A percentile compares a stretch with the other conserved stretches of the same genome.
Evolutionary conservation across 2,113 vertebrate species (phyloP).

Genomic region (Eolophus roseicapilla): DNA sequence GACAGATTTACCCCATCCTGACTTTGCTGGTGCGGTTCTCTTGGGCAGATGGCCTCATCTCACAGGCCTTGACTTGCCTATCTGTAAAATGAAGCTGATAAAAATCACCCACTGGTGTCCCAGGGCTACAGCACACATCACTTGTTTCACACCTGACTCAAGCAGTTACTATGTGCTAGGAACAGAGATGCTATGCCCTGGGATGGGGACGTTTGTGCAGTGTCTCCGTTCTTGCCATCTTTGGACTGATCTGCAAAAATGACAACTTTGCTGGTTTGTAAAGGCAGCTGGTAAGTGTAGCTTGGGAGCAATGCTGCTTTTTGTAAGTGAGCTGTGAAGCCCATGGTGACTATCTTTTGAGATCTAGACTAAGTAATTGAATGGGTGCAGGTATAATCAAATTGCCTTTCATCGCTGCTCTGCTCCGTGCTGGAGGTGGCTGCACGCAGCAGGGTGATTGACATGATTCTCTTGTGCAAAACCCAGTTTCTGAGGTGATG

Average conservation of each 20-base stretch:
- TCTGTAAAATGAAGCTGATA: background rate
- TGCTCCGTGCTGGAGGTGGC: background rate
- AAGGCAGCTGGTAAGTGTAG: background rate
- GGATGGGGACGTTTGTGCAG: background rate
- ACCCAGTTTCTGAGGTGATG: background rate
- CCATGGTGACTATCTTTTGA: background rate
- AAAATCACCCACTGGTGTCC: background rate
- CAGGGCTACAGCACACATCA: background rate
- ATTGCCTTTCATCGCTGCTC: background rate
- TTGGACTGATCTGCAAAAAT: background rate
- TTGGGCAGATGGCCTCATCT: background rate
- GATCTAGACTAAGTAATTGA: background rate
- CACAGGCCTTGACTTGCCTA: background rate
- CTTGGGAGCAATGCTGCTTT: background rate
- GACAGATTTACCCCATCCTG: background rate
- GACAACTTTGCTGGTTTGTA: background rate
- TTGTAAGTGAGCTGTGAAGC: background rate
- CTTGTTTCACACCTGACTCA: background rate
- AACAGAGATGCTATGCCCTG: background rate
- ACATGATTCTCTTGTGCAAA: background rate
- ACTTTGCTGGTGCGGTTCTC: background rate
- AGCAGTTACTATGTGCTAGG: background rate
- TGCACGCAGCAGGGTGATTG: background rate
- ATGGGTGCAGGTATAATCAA: background rate
- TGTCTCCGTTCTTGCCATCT: background rate